Percentiles rank a stretch among this genome's conserved stretches.
Conservation (phyloP, 2,797 vertebrate species). For the Hirundo rustica region DNA sequence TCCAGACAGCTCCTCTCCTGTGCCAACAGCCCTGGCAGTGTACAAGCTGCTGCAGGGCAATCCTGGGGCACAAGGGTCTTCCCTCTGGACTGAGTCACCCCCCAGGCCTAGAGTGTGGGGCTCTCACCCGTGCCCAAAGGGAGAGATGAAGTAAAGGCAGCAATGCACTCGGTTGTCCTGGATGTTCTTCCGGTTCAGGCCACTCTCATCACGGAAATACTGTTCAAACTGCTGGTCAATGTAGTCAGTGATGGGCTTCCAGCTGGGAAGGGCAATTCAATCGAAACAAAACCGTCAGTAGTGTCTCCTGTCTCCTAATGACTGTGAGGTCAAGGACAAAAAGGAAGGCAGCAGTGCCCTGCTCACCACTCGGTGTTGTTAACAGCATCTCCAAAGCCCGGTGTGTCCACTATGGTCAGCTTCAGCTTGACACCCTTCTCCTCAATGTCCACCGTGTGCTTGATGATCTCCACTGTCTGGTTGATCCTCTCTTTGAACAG, state of each 20-base stretch:
- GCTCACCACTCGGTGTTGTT: conserved; percentile 97
- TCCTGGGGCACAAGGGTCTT: not conserved
- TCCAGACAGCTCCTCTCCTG: not conserved
- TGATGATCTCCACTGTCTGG: conserved; percentile 96
- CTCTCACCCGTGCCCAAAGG: conserved; percentile 92
- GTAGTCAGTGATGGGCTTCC: conserved; percentile 97
- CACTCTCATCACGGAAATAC: conserved; percentile 97
- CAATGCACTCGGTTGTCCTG: conserved; percentile 98
- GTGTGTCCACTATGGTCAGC: conserved; percentile 96
- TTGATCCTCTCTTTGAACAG: conserved; percentile 87
- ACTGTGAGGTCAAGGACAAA: not conserved
- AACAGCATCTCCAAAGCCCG: conserved; percentile 96
- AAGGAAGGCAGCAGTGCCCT: not conserved
- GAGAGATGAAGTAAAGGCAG: conserved; percentile 98
- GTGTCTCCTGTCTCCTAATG: not conserved
- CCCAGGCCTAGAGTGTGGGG: not conserved
- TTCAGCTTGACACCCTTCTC: conserved; percentile 98
- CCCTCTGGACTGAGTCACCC: not conserved
- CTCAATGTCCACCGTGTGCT: conserved; percentile 97
- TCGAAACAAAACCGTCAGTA: not conserved
- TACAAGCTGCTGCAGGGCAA: not conserved
- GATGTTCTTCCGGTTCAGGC: conserved; percentile 97
- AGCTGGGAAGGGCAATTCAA: conserved; percentile 75
- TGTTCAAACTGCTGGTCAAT: conserved; percentile 99
- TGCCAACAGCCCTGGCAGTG: not conserved